Evolutionary conservation across 2,113 vertebrate genomes (phyloP).

Genomic region (Indicator maculatus): DNA sequence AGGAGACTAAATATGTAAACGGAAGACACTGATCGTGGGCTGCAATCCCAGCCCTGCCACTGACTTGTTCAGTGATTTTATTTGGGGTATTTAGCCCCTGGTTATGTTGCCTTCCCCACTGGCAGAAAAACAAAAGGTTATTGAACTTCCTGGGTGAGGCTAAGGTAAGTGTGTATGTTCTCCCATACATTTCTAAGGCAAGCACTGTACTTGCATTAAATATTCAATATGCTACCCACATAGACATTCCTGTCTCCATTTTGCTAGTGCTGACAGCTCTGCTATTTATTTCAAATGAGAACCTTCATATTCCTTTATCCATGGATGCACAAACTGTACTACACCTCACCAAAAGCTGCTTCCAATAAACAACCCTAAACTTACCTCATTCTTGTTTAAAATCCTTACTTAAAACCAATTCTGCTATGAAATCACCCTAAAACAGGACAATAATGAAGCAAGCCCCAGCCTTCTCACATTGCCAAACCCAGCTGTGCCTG

Average conservation of each 20-base stretch:
- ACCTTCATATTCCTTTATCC: background rate
- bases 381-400: background rate
- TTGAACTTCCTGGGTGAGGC: background rate
- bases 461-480: background rate
- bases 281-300: background rate
- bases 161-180: background rate
- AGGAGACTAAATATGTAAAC: background rate
- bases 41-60: background rate
- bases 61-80: background rate
- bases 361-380: background rate
- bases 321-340: background rate
- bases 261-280: background rate
- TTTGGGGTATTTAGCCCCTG: background rate
- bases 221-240: background rate
- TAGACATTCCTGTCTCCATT: background rate
- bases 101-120: background rate
- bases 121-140: background rate
- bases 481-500: background rate
- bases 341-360: background rate
- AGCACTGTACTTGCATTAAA: background rate
- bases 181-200: background rate
- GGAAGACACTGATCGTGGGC: background rate
- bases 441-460: background rate
- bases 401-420: background rate
- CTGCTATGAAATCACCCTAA: background rate